These are phyloP conservation scores for Eupeodes corollae DNA, from an alignment of 1,140 invertebrate genomes.

Conservation along the genomic window DNA sequence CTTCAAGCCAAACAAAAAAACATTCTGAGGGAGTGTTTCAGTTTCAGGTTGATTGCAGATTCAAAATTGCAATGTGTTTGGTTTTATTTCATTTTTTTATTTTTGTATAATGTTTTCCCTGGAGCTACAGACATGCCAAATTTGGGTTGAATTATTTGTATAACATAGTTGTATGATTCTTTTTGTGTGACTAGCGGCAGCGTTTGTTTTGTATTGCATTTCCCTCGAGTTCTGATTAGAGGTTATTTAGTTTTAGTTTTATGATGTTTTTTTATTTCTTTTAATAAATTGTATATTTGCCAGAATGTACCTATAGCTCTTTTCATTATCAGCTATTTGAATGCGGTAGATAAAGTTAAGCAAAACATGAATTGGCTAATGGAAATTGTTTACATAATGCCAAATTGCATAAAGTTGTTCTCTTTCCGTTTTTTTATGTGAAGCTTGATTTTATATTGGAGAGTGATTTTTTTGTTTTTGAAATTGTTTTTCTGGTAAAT, in stretches of 20 bases:
- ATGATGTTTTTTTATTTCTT: background rate
- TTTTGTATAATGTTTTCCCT: background rate
- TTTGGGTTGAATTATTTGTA: background rate
- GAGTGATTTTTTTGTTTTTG: too few relatives aligned
- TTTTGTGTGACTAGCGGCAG: background rate
- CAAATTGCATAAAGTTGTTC: too few relatives aligned
- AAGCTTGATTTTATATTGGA: too few relatives aligned
- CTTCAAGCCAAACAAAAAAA: background rate
- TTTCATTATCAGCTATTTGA: too few relatives aligned
- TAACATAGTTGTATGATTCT: background rate
- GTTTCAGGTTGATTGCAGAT: background rate
- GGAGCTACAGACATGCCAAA: background rate
- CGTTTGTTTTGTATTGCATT: background rate
- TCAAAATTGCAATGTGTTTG: background rate
- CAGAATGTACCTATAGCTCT: too few relatives aligned
- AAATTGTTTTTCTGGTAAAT: too few relatives aligned
- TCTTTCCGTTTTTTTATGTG: too few relatives aligned
- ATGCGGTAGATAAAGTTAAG: too few relatives aligned
- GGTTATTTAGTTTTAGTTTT: background rate
- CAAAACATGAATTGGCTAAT: too few relatives aligned
- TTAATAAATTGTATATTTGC: background rate
- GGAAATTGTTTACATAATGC: too few relatives aligned
- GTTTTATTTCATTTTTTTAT: background rate
- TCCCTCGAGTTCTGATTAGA: background rate
- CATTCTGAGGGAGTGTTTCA: background rate